Conservation (phyloP, 2,797 vertebrate genomes). For the Buphagus erythrorhynchus region DNA sequence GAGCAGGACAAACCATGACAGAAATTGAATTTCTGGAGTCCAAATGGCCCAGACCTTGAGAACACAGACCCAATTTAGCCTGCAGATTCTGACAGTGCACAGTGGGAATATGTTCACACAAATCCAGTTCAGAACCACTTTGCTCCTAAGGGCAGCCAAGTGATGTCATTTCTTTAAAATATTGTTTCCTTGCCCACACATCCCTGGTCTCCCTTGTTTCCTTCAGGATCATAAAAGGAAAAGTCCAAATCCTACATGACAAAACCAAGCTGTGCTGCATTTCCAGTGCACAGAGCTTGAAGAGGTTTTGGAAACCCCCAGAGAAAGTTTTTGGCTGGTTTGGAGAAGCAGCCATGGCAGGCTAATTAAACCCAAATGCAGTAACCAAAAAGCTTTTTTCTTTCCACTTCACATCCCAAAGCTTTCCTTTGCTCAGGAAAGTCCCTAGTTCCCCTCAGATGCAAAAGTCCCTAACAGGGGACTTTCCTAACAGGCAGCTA, state of each 20-base stretch:
- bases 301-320: constrained; percentile 1
- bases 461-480: background rate
- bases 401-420: background rate
- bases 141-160: background rate
- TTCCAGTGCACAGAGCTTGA: background rate
- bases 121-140: background rate
- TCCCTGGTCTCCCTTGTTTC: background rate
- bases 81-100: background rate
- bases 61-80: background rate
- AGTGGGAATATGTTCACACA: background rate
- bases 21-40: background rate
- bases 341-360: background rate
- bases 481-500: background rate
- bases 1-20: background rate
- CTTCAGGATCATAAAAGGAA: background rate
- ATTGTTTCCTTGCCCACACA: background rate
- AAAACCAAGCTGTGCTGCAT: background rate
- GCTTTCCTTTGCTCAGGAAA: background rate
- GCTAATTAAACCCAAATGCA: background rate
- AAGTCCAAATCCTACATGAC: background rate
- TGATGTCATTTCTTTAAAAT: background rate
- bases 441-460: background rate
- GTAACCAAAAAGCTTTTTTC: background rate
- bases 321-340: background rate
- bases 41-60: background rate